phyloP scores from a whole-genome alignment of 2,888 invertebrate species.

The Orthonychiurus folsomi region DNA sequence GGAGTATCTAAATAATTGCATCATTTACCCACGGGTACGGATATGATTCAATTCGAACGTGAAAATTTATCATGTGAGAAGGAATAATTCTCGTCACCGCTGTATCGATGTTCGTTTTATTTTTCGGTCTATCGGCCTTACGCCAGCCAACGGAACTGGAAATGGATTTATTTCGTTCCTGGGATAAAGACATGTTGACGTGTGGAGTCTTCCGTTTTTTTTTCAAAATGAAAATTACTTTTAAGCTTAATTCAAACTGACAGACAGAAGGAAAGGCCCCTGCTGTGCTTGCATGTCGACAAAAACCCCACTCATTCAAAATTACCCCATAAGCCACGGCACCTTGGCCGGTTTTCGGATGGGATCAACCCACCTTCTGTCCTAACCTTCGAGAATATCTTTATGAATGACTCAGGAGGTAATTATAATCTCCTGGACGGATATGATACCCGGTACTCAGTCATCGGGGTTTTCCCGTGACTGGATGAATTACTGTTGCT shows the following conservation, averaged over 20 bases:
- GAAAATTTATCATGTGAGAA: not conserved
- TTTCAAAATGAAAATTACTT: not conserved
- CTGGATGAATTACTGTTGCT: no score
- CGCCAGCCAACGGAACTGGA: conserved; percentile 3
- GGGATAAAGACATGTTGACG: conserved; percentile 3
- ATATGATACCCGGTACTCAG: not conserved
- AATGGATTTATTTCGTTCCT: conserved; percentile 6
- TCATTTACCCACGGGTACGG: not conserved
- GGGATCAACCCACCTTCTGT: not conserved
- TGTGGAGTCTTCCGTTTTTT: not conserved
- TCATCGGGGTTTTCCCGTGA: conserved; percentile 9
- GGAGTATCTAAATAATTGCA: not conserved
- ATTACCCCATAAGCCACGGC: no score
- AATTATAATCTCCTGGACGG: not conserved
- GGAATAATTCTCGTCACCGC: not conserved
- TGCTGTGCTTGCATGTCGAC: not conserved
- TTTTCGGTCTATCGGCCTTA: not conserved
- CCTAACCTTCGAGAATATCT: not conserved
- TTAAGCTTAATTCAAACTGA: conserved; percentile 11
- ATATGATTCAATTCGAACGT: no score
- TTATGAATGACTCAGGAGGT: not conserved
- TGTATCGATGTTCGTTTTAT: not conserved
- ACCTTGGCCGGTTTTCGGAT: not conserved
- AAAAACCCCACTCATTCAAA: not conserved
- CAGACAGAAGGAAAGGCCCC: not conserved